Base-by-base conservation (phyloP, 2,888 invertebrate species). In the Eurytoma adleriae region DNA sequence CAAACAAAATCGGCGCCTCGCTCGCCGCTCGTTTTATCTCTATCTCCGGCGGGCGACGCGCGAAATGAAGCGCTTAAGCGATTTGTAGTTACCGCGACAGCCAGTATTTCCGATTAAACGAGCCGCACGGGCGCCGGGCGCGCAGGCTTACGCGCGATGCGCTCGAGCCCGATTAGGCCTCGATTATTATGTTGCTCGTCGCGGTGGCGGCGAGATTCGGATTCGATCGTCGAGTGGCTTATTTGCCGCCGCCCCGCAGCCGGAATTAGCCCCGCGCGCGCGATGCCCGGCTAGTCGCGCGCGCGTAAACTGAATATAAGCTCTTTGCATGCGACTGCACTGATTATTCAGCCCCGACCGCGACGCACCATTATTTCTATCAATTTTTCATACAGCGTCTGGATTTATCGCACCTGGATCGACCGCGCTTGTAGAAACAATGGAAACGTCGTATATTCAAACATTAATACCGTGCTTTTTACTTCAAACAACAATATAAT, bases 1-100 rank as follows among this genome's bases (percentile, higher is more conserved):
- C 77, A 56, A 71, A 77, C 71, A 77, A 77, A 76, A 76, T 68
- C 64, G 73, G 5, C 50, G 61, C 71, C 62, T 72, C 62, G 62
- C 61, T 72, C 61, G 62, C 40, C 40, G 62, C 57, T 20, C 68
- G 20, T 61, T 75, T 75, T 68, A 68, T 75, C 67, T 10, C 57
- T 7, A 2, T 5, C 64, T 61, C 18, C 3, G 40, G 12, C 18
- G 1, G 24, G 24, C 24, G 24, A 24, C 54, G n/a, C 56, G 71
- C 66, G 78, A 71, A 71, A 71, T 59, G 78, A 64, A 18, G 54
- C 61, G 70, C 56, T 70, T 77, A 77, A 77, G 24, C 70, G 69
- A 77, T 64, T 70, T 70, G 18, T 64, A 68, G 57, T 27, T 66
- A 24, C 52, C 56, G 3, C 4, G 56, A 20, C 50, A 16, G 59